Conservation (phyloP, 2,888 invertebrate genomes). For the Andricus curvator region DNA sequence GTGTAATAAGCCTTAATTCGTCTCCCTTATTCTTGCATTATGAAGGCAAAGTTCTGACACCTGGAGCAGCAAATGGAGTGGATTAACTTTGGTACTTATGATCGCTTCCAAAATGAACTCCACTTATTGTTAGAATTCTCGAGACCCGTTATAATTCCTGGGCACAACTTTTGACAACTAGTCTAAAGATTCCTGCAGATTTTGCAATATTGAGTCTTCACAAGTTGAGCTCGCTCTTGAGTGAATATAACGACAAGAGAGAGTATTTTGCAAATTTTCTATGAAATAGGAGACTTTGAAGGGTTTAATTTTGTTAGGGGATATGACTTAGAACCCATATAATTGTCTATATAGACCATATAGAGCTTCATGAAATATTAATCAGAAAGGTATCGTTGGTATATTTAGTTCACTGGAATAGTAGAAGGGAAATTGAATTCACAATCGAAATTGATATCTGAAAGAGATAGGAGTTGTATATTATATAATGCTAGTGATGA, state of each 20-base stretch:
- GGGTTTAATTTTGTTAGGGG: background rate
- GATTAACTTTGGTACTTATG: background rate
- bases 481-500: background rate
- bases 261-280: too few species aligned
- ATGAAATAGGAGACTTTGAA: background rate
- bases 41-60: background rate
- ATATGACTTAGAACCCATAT: background rate
- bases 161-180: constrained; percentile 2
- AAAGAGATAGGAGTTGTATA: constrained; percentile 9
- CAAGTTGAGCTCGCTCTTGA: too few species aligned
- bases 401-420: background rate
- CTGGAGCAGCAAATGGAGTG: background rate
- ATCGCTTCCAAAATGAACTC: constrained; percentile 2
- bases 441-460: constrained; percentile 3
- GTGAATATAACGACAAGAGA: too few species aligned
- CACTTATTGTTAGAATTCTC: background rate
- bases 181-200: background rate
- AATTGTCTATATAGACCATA: background rate
- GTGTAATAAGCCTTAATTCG: background rate
- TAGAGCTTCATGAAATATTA: background rate
- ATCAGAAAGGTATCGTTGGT: background rate
- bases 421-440: background rate
- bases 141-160: background rate
- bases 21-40: background rate
- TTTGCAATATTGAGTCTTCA: background rate